Base-by-base conservation (phyloP, 2,888 invertebrate species). In the Cheiracanthium punctorium region DNA sequence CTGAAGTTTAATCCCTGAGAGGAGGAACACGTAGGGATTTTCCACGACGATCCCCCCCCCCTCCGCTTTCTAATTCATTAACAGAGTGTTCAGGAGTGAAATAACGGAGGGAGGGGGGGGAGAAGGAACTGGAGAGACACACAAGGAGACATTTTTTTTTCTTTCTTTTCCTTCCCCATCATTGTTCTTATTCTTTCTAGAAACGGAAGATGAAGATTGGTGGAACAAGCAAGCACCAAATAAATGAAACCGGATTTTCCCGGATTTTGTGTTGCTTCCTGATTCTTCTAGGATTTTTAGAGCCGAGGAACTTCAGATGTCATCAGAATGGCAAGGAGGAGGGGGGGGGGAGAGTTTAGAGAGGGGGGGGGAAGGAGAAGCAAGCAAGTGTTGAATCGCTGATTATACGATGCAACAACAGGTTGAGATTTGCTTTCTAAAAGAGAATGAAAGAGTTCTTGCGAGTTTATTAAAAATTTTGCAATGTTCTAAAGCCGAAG, bases 221-320 rank as follows among this genome's bases (percentile, higher is more conserved):
- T 67, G 65, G 28, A 76, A 64, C 65, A 76, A 48, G 58, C 24
- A 48, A 10, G n/a, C 7, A 33, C 79, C 41, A 79, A 79, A 79
- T 79, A 79, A 79, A 79, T 79, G 79, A 79, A 79, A 79, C 70
- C n/a, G 79, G 79, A 79, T 79, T 79, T 79, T 79, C 70, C 29
- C 33, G 79, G 70, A 70, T 79, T 79, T 79, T 71, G 58, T 52
- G 30, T 77, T 69, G 48, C 52, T 48, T 77, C 69, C 69, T 52
- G 52, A 58, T 58, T 58, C n/a, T n/a, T n/a, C 58, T 17, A 58
- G 58, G 58, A 58, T 58, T 58, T 58, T 58, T 24, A 17, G 58
- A 24, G 24, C 4, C 4, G 24, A 24, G 58, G 58, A 12, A 58
- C 24, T 58, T 58, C 24, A 24, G 24, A 58, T 58, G 58, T 58